Base-by-base conservation (phyloP, 2,888 invertebrate species). In the Fragum sueziense region DNA sequence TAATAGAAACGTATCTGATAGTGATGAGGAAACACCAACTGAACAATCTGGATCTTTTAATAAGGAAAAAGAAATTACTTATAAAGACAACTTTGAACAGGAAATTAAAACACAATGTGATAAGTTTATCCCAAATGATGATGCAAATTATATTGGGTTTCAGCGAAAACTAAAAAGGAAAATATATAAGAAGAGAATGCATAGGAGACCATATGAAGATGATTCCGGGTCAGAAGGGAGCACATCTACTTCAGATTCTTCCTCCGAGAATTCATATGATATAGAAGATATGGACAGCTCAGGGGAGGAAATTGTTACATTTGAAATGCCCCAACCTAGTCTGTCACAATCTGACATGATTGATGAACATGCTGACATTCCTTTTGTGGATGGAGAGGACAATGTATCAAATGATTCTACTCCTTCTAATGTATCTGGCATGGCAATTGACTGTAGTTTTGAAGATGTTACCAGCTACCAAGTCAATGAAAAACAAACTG, bases 371-470 rank as follows among this genome's bases (percentile, higher is more conserved):
- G 54, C 69, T 37, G 68, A 70, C 7, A 47, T 62, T n/a, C 47
- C 31, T 20, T 72, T 61, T 72, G 33, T 33, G 0, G 72, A 62
- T 62, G 47, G n/a, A 62, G 47, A 37, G 27, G 57, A 57, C 6
- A 29, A 29, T 33, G 51, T 37, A 29, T 22, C 29, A 25, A 61
- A n/a, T 52, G 29, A 34, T 47, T 29, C 29, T 27, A 31, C 20
- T 9, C 61, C 34, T 33, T 22, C 31, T 57, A 68, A 70, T 6
- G 70, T 82, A 69, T 27, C 65, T 65, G 41, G 65, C 11, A 20
- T 65, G 37, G 82, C 78, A 37, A 82, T 82, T 61, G 82, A 82
- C 51, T 82, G 82, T 47, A 82, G 82, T 73, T 73, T 78, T 76
- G 78, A 79, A 54, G 73, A 78, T 76, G 82, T 82, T 1, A 76